Conservation (phyloP, 2,797 vertebrate species). For the Gouania willdenowi region DNA sequence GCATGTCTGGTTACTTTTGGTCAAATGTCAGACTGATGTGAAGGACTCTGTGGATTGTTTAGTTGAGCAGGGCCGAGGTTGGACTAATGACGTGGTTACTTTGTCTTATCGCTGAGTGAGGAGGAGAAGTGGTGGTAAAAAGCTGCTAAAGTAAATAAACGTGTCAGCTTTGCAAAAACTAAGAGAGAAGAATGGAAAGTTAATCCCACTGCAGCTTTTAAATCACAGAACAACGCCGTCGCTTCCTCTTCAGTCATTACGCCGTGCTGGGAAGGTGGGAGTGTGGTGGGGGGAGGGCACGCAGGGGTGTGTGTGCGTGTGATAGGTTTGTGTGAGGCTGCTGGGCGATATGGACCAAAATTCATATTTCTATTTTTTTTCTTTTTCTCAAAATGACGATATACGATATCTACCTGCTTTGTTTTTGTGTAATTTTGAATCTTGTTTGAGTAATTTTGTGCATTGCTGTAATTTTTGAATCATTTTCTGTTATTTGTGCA, state of each 20-base stretch:
- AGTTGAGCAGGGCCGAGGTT: constrained; percentile 18
- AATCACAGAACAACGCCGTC: constrained; percentile 51
- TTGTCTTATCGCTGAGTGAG: constrained; percentile 30
- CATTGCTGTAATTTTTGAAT: no score
- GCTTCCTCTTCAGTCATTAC: constrained; percentile 31
- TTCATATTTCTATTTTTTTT: no score
- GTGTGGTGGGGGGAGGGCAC: constrained; percentile 1
- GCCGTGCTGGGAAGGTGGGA: constrained; percentile 40
- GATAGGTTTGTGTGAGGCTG: no score
- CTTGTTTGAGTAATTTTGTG: no score
- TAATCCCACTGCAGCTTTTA: constrained; percentile 46
- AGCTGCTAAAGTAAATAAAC: constrained; percentile 59
- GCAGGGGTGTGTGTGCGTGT: constrained; percentile 5
- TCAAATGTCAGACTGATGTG: no score
- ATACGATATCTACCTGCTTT: no score
- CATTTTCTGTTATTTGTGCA: no score
- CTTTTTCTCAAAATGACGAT: no score
- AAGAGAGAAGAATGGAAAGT: constrained; percentile 40
- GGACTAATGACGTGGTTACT: constrained; percentile 34
- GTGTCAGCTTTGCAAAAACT: constrained; percentile 37
- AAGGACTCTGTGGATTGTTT: constrained; percentile 38
- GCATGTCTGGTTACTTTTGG: no score
- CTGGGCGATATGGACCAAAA: no score
- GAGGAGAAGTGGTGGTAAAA: constrained; percentile 23
- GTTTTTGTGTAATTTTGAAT: no score